A percentile compares a stretch with the other conserved stretches of the same genome.
phyloP scores from a whole-genome alignment of 2,888 invertebrate species.

The Beris morrisii region DNA sequence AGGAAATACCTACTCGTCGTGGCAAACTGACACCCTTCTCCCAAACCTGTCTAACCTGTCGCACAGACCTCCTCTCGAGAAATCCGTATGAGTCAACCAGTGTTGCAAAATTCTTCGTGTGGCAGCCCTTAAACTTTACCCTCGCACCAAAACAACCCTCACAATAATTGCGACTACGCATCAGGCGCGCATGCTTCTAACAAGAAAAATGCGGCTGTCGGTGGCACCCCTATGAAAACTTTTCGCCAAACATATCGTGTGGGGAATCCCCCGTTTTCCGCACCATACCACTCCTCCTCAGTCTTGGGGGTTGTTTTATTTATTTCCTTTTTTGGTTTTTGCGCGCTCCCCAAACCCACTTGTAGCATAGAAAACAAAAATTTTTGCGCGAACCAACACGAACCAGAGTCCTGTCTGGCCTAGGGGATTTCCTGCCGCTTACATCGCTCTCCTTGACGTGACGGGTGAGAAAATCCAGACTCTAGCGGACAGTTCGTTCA shows the following conservation, averaged over 20 bases:
- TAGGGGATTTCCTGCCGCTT: constrained; percentile 7
- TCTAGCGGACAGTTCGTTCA: constrained; percentile 28
- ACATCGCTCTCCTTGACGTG: constrained; percentile 1
- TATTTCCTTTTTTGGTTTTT: not conserved
- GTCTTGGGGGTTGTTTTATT: not conserved
- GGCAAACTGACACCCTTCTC: too few species aligned
- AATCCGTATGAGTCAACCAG: too few species aligned
- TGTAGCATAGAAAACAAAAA: constrained; percentile 26
- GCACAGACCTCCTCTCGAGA: too few species aligned
- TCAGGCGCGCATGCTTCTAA: constrained; percentile 17
- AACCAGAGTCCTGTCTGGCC: constrained; percentile 16
- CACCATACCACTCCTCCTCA: constrained; percentile 11
- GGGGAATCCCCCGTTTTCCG: not conserved
- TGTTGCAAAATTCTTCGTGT: too few species aligned
- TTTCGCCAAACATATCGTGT: constrained; percentile 16
- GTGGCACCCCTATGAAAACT: constrained; percentile 15
- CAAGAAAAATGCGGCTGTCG: constrained; percentile 30
- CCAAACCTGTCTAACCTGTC: too few species aligned
- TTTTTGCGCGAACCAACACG: constrained; percentile 16
- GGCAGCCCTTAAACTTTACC: too few species aligned
- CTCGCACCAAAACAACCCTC: too few species aligned
- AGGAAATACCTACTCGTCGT: too few species aligned
- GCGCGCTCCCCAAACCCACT: constrained; percentile 17
- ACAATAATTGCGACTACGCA: too few species aligned
- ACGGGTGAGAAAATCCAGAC: constrained; percentile 13